phyloP scores from a whole-genome alignment of 2,888 invertebrate species.

The Plusia festucae region DNA sequence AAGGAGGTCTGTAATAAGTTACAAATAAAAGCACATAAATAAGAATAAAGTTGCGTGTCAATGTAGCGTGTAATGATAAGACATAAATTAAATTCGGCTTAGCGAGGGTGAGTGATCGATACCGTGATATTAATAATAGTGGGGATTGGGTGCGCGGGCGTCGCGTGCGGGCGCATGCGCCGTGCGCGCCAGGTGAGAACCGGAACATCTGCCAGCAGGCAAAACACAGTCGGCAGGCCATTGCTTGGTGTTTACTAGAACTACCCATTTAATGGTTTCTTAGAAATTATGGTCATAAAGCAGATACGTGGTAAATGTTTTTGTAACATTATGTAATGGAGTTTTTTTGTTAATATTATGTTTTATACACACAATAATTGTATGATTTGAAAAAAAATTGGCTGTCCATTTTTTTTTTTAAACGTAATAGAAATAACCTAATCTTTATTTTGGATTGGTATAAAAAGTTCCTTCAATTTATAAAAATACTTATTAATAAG shows the following conservation, averaged over 20 bases:
- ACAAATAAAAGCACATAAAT: constrained; percentile 47
- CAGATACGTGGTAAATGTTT: background rate
- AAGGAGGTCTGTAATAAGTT: background rate
- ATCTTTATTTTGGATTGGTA: too few relatives aligned
- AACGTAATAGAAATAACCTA: too few relatives aligned
- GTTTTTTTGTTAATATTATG: too few relatives aligned
- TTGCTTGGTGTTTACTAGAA: constrained; percentile 48
- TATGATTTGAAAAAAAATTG: too few relatives aligned
- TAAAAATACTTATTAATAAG: too few relatives aligned
- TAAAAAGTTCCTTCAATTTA: too few relatives aligned
- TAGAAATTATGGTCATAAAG: constrained; percentile 23
- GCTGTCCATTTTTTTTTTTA: too few relatives aligned
- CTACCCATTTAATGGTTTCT: constrained; percentile 32
- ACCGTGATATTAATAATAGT: constrained; percentile 53
- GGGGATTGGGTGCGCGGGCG: constrained; percentile 54
- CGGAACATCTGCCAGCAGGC: constrained; percentile 77
- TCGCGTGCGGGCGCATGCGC: constrained; percentile 70
- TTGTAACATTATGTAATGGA: background rate
- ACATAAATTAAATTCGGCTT: constrained; percentile 66
- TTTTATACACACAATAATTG: too few relatives aligned
- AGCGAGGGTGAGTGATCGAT: constrained; percentile 65
- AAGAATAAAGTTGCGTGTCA: constrained; percentile 62
- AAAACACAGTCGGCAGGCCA: constrained; percentile 37
- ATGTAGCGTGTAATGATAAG: constrained; percentile 61
- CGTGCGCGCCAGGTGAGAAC: constrained; percentile 79